Evolutionary conservation across 2,113 vertebrate genomes (phyloP).

Genomic region (Larimichthys crocea): DNA sequence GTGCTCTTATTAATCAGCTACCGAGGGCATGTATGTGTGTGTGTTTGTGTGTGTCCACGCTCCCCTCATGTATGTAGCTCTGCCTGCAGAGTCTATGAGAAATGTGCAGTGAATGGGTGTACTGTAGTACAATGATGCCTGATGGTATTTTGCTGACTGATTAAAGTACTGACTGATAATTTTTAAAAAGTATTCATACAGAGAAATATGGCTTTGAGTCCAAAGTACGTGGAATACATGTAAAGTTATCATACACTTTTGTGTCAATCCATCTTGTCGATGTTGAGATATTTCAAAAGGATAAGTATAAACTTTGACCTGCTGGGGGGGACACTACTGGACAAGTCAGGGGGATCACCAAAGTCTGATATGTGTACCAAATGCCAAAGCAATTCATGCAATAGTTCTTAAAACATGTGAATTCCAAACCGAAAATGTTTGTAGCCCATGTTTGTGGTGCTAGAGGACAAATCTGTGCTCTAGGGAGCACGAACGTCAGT

Average conservation of each 20-base stretch:
- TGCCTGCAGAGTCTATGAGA: neutral
- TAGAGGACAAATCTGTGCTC: no score
- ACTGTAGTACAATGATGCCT: neutral
- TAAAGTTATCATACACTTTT: neutral
- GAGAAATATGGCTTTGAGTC: neutral
- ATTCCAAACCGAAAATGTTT: neutral
- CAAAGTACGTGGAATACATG: neutral
- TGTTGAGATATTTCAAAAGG: neutral
- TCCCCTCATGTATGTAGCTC: neutral
- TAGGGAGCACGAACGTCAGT: no score
- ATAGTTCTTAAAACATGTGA: neutral
- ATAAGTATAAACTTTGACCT: neutral
- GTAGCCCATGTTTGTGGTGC: neutral
- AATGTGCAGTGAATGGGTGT: neutral
- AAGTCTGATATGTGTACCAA: neutral
- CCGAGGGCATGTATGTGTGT: conserved; percentile 49
- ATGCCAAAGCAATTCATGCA: neutral
- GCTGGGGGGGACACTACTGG: neutral
- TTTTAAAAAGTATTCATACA: neutral
- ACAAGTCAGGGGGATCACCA: no score
- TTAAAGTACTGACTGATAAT: neutral
- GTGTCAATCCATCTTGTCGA: neutral
- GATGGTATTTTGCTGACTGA: neutral
- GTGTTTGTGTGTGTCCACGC: conserved; percentile 18
- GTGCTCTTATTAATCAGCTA: conserved; percentile 77